phyloP scores from a whole-genome alignment of 2,888 invertebrate species.

The Hoplodrina blanda region DNA sequence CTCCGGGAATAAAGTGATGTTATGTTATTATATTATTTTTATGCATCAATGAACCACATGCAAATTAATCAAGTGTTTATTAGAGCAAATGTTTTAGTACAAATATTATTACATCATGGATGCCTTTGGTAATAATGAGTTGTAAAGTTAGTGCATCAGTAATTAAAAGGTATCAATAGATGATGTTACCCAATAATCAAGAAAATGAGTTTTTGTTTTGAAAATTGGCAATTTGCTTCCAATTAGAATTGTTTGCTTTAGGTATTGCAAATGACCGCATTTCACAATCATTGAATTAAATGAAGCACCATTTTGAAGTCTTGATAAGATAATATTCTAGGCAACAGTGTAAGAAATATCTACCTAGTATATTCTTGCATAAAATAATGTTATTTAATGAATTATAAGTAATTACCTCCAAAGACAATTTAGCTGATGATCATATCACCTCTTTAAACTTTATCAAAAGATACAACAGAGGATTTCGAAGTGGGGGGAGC shows the following conservation, averaged over 20 bases:
- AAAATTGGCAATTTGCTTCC: not conserved
- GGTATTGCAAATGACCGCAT: not conserved
- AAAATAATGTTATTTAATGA: not conserved
- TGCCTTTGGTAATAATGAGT: too few species aligned
- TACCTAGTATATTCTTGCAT: not conserved
- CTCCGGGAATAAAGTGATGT: too few species aligned
- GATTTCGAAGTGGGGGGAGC: too few species aligned
- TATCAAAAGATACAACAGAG: too few species aligned
- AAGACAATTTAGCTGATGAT: not conserved
- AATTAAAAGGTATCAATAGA: too few species aligned
- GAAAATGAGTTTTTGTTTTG: not conserved
- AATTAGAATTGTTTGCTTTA: not conserved
- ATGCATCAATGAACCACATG: too few species aligned
- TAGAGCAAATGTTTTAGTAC: too few species aligned
- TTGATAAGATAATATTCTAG: slow-evolving; percentile 26
- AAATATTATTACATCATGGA: too few species aligned
- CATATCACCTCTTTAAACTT: not conserved
- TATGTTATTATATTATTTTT: too few species aligned
- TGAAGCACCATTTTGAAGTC: slow-evolving; percentile 23
- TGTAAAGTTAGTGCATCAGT: too few species aligned
- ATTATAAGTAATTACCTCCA: not conserved
- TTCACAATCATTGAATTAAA: slow-evolving; percentile 9
- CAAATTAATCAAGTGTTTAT: too few species aligned
- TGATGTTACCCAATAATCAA: not conserved
- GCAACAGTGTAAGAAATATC: slow-evolving; percentile 2